These are phyloP conservation scores for Steatornis caripensis DNA, from an alignment of 2,113 vertebrate species.

Conservation along the genomic window DNA sequence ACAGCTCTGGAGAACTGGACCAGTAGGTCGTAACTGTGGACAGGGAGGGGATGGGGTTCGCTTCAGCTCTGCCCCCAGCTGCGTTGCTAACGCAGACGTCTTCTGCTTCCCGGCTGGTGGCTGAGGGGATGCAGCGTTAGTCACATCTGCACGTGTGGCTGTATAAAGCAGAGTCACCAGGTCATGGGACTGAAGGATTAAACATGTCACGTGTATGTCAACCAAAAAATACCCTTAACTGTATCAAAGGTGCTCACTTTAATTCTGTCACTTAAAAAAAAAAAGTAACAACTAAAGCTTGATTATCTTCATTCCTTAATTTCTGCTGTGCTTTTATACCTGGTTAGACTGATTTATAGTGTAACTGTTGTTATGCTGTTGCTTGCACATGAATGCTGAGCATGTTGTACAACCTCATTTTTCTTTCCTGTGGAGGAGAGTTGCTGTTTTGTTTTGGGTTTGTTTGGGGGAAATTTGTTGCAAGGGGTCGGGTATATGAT, in stretches of 20 bases:
- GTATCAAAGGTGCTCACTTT: not conserved
- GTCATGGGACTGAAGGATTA: not conserved
- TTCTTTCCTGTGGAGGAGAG: not conserved
- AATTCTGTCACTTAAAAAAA: not conserved
- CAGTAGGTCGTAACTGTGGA: no score
- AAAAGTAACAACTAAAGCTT: not conserved
- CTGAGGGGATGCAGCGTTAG: not conserved
- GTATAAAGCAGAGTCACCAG: not conserved
- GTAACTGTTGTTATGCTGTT: not conserved
- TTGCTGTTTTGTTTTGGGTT: not conserved
- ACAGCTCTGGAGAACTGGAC: not conserved
- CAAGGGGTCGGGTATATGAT: not conserved
- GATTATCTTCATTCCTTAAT: not conserved
- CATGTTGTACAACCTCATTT: not conserved
- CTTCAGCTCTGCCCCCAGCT: no score
- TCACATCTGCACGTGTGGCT: accelerated
- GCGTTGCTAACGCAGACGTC: accelerated
- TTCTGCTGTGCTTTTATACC: not conserved
- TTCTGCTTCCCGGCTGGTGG: not conserved
- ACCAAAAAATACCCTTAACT: no score
- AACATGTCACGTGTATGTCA: accelerated
- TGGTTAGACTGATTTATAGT: not conserved
- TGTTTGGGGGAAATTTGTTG: not conserved
- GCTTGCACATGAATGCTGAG: not conserved
- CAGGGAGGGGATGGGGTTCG: not conserved